phyloP scores from a whole-genome alignment of 1,140 invertebrate genomes.

The Diorhabda sublineata region DNA sequence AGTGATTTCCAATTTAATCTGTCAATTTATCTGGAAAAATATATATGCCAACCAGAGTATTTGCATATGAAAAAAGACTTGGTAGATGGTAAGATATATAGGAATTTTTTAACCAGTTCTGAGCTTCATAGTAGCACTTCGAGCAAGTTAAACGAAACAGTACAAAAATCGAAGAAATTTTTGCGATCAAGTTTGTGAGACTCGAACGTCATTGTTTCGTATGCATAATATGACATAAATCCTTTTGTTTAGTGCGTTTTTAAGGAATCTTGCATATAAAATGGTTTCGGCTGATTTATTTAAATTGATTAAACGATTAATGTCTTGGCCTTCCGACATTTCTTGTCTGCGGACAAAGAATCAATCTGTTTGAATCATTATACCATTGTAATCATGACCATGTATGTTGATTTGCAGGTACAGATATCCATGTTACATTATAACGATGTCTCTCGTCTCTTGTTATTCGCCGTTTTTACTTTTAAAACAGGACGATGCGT shows the following conservation, averaged over 20 bases:
- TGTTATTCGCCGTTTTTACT: slow-evolving; percentile 20
- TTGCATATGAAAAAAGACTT: slow-evolving; percentile 3
- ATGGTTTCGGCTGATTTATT: slow-evolving; percentile 40
- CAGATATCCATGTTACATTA: slow-evolving; percentile 36
- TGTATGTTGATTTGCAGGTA: slow-evolving; percentile 38
- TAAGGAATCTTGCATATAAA: slow-evolving; percentile 36
- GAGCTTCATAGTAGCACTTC: slow-evolving; percentile 9
- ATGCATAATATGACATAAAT: slow-evolving; percentile 29
- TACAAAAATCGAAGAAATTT: background rate
- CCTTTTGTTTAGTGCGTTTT: slow-evolving; percentile 37
- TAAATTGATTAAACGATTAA: slow-evolving; percentile 43
- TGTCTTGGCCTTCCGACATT: slow-evolving; percentile 35
- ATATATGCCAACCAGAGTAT: background rate
- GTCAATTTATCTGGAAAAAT: slow-evolving; percentile 5
- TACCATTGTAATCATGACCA: slow-evolving; percentile 40
- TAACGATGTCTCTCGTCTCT: slow-evolving; percentile 29
- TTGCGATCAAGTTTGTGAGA: slow-evolving; percentile 10
- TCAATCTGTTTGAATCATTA: slow-evolving; percentile 42
- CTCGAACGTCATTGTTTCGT: slow-evolving; percentile 13
- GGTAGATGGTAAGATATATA: background rate
- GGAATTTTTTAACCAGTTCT: slow-evolving; percentile 9
- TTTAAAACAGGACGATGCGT: slow-evolving; percentile 17
- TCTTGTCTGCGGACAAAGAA: slow-evolving; percentile 39
- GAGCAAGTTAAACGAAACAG: slow-evolving; percentile 1
- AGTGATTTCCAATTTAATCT: background rate